Conservation (phyloP, 2,888 invertebrate species). For the Eupeodes luniger region DNA sequence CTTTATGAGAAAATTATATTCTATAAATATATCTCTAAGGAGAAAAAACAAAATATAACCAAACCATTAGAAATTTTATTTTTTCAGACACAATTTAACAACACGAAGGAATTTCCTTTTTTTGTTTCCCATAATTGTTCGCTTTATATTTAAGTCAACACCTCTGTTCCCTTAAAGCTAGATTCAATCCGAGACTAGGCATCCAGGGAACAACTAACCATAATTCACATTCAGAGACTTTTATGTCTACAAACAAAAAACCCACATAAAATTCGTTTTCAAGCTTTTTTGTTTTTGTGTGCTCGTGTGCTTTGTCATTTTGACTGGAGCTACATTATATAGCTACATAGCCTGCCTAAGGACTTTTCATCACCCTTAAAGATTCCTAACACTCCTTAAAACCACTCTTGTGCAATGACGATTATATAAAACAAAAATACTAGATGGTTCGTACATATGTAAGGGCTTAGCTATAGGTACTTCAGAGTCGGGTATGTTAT, state of each 20-base stretch:
- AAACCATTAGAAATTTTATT: not conserved
- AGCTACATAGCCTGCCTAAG: conserved; percentile 18
- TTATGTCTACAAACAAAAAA: conserved; percentile 14
- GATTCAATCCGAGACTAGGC: not conserved
- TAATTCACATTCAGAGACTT: conserved; percentile 48
- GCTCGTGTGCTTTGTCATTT: conserved; percentile 29
- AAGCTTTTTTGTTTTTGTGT: not conserved
- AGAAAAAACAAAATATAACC: not conserved
- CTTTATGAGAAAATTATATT: not conserved
- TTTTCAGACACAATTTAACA: conserved; percentile 11
- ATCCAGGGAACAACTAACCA: conserved; percentile 16
- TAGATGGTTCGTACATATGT: not conserved
- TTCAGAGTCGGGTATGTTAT: conserved; percentile 14
- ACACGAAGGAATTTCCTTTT: not conserved
- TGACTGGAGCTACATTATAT: no score
- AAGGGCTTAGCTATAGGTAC: not conserved
- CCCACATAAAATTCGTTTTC: not conserved
- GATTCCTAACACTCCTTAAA: conserved; percentile 14
- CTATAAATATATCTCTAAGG: not conserved
- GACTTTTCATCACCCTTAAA: conserved; percentile 23
- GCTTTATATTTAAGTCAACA: conserved; percentile 47
- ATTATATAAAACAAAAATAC: conserved; percentile 26
- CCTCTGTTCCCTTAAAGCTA: conserved; percentile 27
- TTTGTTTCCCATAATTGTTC: conserved; percentile 5
- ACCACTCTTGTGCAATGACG: conserved; percentile 44